Evolutionary conservation across 1,140 invertebrate genomes (phyloP).

Genomic region (Samia ricini): DNA sequence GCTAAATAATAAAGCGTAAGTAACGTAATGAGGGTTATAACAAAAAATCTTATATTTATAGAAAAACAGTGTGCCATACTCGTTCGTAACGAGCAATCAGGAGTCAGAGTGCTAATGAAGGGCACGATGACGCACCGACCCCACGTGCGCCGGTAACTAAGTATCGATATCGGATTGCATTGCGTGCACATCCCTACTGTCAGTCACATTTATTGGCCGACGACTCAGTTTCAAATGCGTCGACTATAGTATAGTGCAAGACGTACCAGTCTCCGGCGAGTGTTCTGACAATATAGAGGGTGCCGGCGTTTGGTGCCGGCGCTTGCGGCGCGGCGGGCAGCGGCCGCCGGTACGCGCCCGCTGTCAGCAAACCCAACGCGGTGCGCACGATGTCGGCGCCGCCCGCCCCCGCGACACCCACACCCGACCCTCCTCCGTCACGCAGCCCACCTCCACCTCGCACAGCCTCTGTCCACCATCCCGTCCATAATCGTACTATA

Average conservation of each 20-base stretch:
- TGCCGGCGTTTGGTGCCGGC: slow-evolving; percentile 40
- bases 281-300: slow-evolving; percentile 69
- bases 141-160: no score
- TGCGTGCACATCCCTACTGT: no score
- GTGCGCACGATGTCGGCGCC: slow-evolving; percentile 47
- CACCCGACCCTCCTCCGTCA: slow-evolving; percentile 68
- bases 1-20: no score
- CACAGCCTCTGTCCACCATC: slow-evolving; percentile 40
- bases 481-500: not conserved
- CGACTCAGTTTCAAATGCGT: no score
- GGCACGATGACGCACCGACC: no score
- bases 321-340: slow-evolving; percentile 62
- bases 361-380: slow-evolving; percentile 58
- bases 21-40: no score
- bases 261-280: slow-evolving; percentile 60
- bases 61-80: no score
- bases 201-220: no score
- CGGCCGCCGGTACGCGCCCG: slow-evolving; percentile 62
- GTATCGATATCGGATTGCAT: no score
- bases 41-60: no score
- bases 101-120: no score
- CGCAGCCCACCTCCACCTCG: slow-evolving; percentile 67
- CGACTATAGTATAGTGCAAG: not conserved
- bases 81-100: no score
- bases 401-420: slow-evolving; percentile 64